phyloP scores from a whole-genome alignment of 1,140 invertebrate genomes.

The Hyles euphorbiae region DNA sequence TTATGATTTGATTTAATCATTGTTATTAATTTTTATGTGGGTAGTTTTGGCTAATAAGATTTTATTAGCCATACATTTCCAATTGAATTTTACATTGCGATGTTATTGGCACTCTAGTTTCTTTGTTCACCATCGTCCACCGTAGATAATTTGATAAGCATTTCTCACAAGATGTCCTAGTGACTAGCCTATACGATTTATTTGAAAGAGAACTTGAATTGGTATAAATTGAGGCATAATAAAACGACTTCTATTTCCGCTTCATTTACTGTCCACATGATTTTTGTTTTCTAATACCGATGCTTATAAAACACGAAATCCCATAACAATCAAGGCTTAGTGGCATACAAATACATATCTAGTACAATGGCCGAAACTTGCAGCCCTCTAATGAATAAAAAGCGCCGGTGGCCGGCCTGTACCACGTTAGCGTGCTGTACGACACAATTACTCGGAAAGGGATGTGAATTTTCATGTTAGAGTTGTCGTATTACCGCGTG shows the following conservation, averaged over 20 bases:
- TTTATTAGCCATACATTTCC: conserved; percentile 7
- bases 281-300: conserved; percentile 42
- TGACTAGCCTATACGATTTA: no score
- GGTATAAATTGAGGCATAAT: not conserved
- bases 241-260: conserved; percentile 28
- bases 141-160: no score
- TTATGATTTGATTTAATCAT: conserved; percentile 49
- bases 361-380: conserved; percentile 59
- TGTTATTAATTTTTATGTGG: conserved; percentile 9
- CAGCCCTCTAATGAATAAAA: conserved; percentile 67
- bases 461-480: conserved; percentile 32
- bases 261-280: conserved; percentile 22
- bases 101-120: no score
- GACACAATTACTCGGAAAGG: conserved; percentile 17
- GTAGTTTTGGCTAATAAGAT: conserved; percentile 14
- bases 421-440: conserved; percentile 32
- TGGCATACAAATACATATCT: conserved; percentile 49
- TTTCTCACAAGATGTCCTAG: no score
- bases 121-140: no score
- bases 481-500: conserved; percentile 38
- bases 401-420: conserved; percentile 40
- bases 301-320: conserved; percentile 45
- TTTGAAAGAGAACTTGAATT: not conserved
- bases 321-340: conserved; percentile 54
- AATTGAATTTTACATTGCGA: no score